A percentile compares a stretch with the other conserved stretches of the same genome.
Evolutionary conservation across 2,888 invertebrate genomes (phyloP).

Genomic region (Acrobasis suavella): DNA sequence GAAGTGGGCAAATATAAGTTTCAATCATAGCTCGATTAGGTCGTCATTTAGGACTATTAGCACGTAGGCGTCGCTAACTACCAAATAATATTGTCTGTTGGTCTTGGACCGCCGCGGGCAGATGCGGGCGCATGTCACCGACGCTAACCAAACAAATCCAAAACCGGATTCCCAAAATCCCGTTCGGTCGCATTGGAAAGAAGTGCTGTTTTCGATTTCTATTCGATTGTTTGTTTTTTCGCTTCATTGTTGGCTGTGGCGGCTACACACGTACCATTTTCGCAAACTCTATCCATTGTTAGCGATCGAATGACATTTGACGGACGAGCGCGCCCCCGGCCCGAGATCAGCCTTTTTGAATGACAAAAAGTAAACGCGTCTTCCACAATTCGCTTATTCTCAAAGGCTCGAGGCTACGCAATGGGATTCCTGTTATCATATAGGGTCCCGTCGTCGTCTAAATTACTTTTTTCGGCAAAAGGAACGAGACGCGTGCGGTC

Average conservation of each 20-base stretch:
- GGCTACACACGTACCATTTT: constrained; percentile 77
- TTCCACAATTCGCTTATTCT: constrained; percentile 42
- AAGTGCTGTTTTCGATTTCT: constrained; percentile 81
- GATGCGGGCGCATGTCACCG: constrained; percentile 51
- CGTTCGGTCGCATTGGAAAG: constrained; percentile 75
- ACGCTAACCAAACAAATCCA: constrained; percentile 66
- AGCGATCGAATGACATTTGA: constrained; percentile 71
- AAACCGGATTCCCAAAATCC: constrained; percentile 82
- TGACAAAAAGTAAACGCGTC: constrained; percentile 49
- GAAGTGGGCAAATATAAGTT: not conserved
- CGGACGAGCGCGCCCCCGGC: constrained; percentile 53
- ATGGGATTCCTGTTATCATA: constrained; percentile 80
- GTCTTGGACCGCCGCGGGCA: constrained; percentile 58
- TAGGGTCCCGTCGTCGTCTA: constrained; percentile 69
- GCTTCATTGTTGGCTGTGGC: constrained; percentile 69
- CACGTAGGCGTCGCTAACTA: constrained; percentile 29
- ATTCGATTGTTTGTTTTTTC: constrained; percentile 80
- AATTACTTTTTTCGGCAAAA: constrained; percentile 75
- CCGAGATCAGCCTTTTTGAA: constrained; percentile 26
- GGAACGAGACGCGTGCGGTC: constrained; percentile 59
- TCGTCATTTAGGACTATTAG: constrained; percentile 20
- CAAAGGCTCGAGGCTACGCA: constrained; percentile 65
- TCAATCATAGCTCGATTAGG: not conserved
- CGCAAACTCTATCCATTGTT: constrained; percentile 78
- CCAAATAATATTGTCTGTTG: constrained; percentile 36